Conservation (phyloP, 2,113 vertebrate genomes). For the Typhlomys cinereus region DNA sequence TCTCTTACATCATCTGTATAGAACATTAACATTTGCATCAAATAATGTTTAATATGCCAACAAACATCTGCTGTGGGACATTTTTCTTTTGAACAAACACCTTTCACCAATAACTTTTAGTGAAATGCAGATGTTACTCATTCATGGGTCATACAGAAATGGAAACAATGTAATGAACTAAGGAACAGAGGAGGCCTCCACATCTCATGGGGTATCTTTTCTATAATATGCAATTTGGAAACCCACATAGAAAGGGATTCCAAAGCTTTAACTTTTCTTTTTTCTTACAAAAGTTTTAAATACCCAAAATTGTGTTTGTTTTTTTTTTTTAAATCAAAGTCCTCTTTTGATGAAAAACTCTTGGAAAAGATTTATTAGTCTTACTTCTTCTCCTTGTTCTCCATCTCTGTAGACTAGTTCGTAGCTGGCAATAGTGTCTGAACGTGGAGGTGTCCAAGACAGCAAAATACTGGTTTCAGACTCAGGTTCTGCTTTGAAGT, state of each 20-base stretch:
- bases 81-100: background rate
- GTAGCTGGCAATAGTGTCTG: constrained; percentile 95
- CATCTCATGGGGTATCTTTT: background rate
- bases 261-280: background rate
- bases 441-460: constrained; percentile 95
- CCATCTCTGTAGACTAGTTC: constrained; percentile 96
- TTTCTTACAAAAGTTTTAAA: background rate
- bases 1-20: background rate
- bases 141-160: background rate
- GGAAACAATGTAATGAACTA: background rate
- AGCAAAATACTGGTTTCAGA: constrained; percentile 98
- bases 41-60: background rate
- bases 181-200: background rate
- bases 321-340: background rate
- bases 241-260: background rate
- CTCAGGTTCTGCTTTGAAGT: constrained; percentile 98
- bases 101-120: background rate
- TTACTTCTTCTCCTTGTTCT: constrained; percentile 96
- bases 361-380: background rate
- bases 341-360: background rate
- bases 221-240: background rate
- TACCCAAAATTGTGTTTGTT: rapidly evolving
- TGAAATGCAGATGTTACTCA: background rate
- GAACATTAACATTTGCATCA: background rate
- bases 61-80: background rate